Percentiles rank a stretch among this genome's conserved stretches.
Conservation (phyloP, 2,113 vertebrate genomes). For the Chlorodrepanis virens region DNA sequence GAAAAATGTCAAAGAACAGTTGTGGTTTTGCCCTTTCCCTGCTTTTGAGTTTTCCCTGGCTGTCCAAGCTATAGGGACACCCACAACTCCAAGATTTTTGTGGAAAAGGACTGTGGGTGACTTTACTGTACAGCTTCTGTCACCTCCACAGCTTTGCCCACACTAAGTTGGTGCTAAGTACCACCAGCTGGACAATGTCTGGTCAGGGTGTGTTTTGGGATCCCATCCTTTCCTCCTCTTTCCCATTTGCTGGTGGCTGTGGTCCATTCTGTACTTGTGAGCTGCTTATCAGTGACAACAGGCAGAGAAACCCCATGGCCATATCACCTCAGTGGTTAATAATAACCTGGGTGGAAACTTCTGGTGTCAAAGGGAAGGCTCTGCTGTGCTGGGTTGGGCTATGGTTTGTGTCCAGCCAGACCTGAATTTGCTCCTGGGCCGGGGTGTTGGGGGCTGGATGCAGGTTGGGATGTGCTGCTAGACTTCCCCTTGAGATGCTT, state of each 20-base stretch:
- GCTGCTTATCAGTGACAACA: neutral
- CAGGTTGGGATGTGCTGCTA: neutral
- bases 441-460: neutral
- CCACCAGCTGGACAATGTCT: neutral
- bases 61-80: neutral
- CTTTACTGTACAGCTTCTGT: neutral
- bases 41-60: neutral
- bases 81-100: neutral
- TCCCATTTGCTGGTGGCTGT: neutral
- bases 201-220: neutral
- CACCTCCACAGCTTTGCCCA: neutral
- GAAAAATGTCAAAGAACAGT: neutral
- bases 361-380: neutral
- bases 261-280: neutral
- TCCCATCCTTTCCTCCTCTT: neutral
- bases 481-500: neutral
- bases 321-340: neutral
- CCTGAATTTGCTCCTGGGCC: neutral
- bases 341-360: neutral
- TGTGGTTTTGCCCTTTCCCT: neutral
- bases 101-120: neutral
- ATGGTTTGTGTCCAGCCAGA: neutral
- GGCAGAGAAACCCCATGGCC: neutral
- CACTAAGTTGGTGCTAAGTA: neutral
- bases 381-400: accelerated